Evolutionary conservation across 1,140 invertebrate species (phyloP).

Genomic region (Anagrus nilaparvatae): DNA sequence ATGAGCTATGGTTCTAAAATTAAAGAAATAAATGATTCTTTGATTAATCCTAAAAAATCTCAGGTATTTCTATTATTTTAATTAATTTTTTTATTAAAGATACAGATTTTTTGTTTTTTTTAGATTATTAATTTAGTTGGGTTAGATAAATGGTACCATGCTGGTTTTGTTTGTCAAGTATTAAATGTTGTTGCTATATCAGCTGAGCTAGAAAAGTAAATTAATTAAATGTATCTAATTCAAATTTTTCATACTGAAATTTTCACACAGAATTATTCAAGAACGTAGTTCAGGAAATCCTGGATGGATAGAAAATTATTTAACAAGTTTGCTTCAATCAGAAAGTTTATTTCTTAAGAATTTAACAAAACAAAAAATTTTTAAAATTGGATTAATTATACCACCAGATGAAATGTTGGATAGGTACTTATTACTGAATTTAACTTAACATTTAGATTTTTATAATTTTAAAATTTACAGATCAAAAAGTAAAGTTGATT

Average conservation of each 20-base stretch:
- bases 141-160: constrained; percentile 47
- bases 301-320: constrained; percentile 55
- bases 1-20: constrained; percentile 26
- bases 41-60: constrained; percentile 19
- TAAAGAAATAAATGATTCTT: too few species aligned
- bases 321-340: constrained; percentile 47
- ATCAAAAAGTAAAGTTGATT: not conserved
- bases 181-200: constrained; percentile 49
- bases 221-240: not conserved
- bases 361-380: constrained; percentile 28
- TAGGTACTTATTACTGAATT: constrained; percentile 24
- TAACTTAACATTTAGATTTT: constrained; percentile 1
- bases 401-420: constrained; percentile 34
- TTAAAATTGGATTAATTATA: constrained; percentile 33
- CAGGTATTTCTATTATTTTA: constrained; percentile 26
- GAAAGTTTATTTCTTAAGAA: constrained; percentile 37
- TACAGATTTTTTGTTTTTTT: too few species aligned
- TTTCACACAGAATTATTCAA: constrained; percentile 43
- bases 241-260: constrained; percentile 2
- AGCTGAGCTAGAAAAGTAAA: constrained; percentile 50
- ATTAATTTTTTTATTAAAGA: too few species aligned
- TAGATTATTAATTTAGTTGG: constrained; percentile 28
- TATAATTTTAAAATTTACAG: not conserved
- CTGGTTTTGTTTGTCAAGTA: constrained; percentile 50
- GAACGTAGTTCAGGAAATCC: constrained; percentile 49